These are phyloP conservation scores for Crematogaster levior DNA, from an alignment of 2,888 invertebrate genomes.

Conservation along the genomic window DNA sequence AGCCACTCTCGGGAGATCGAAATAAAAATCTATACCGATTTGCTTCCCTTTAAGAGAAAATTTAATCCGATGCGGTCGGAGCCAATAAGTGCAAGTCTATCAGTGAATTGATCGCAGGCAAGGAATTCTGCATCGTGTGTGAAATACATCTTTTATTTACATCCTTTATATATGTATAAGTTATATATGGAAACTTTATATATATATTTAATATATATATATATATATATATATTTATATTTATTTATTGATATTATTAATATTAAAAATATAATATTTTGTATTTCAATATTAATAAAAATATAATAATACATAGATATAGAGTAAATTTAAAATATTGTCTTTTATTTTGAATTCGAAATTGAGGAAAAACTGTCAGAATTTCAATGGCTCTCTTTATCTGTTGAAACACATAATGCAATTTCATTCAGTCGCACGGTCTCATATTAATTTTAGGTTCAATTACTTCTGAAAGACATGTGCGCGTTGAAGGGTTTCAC, in stretches of 20 bases:
- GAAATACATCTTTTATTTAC: conserved; percentile 8
- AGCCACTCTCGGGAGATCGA: not conserved
- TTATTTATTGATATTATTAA: too few species aligned
- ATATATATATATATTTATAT: too few species aligned
- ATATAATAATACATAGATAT: not conserved
- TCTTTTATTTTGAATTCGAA: not conserved
- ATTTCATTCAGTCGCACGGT: not conserved
- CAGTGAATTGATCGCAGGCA: not conserved
- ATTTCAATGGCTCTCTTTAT: not conserved
- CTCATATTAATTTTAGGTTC: conserved; percentile 32
- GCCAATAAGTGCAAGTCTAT: not conserved
- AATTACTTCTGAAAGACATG: conserved; percentile 42
- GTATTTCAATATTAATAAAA: too few species aligned
- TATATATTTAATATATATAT: too few species aligned
- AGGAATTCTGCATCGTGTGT: not conserved
- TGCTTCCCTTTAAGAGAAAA: conserved; percentile 21
- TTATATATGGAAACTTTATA: too few species aligned
- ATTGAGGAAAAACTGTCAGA: not conserved
- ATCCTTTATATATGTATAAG: too few species aligned
- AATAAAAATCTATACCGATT: conserved; percentile 38
- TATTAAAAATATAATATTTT: too few species aligned
- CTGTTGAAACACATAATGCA: not conserved
- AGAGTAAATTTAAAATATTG: not conserved
- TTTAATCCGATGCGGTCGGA: conserved; percentile 13
- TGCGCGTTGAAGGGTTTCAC: conserved; percentile 27